Evolutionary conservation across 2,888 invertebrate species (phyloP).

Genomic region (Dynastes hyllus): DNA sequence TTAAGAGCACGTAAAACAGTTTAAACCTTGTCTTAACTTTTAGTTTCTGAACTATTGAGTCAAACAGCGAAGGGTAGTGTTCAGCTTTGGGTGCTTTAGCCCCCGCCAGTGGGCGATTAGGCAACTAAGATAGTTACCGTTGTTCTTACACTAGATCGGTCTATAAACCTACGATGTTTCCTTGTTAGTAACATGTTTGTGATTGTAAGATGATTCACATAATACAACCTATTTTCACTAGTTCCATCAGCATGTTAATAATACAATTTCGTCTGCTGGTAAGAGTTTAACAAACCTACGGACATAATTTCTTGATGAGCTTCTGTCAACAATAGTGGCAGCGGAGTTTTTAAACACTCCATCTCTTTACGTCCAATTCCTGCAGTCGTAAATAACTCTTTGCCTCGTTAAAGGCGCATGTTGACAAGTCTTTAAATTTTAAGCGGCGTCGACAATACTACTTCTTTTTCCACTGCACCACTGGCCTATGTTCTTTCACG

Average conservation of each 20-base stretch:
- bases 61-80: too few species aligned
- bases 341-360: not conserved
- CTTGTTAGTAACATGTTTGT: too few species aligned
- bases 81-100: too few species aligned
- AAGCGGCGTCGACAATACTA: slow-evolving; percentile 12
- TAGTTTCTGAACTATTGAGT: too few species aligned
- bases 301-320: not conserved
- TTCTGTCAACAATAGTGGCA: not conserved
- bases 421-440: slow-evolving; percentile 46
- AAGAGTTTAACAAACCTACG: not conserved
- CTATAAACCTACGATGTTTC: too few species aligned
- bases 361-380: not conserved
- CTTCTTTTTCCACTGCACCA: slow-evolving; percentile 23
- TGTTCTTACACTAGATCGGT: too few species aligned
- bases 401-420: slow-evolving; percentile 25
- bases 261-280: too few species aligned
- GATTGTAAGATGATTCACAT: too few species aligned
- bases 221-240: not conserved
- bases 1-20: too few species aligned
- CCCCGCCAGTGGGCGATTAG: too few species aligned
- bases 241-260: not conserved
- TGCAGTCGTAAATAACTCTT: slow-evolving; percentile 35
- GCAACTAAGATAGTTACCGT: too few species aligned
- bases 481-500: not conserved
- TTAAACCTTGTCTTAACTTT: too few species aligned